Conservation (phyloP, 2,888 invertebrate species). For the Ichneumoninae sp. region DNA sequence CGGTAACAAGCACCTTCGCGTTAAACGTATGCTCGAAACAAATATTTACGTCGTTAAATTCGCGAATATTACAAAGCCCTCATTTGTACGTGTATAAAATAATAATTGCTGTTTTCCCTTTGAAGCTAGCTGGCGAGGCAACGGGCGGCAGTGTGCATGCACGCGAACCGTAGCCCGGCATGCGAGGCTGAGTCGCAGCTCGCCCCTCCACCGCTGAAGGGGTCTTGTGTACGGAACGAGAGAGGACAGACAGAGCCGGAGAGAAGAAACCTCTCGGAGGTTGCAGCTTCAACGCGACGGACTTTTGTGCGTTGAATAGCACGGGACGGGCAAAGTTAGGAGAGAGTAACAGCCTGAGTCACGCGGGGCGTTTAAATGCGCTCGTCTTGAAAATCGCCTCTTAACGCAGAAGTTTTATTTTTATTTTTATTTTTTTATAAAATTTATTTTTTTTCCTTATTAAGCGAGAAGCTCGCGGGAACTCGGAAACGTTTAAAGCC, state of each 20-base stretch:
- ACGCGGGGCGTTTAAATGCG: constrained; percentile 44
- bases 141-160: constrained; percentile 43
- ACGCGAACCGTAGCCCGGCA: constrained; percentile 31
- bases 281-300: constrained; percentile 47
- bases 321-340: constrained; percentile 26
- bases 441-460: constrained; percentile 36
- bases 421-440: constrained; percentile 6
- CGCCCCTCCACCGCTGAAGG: constrained; percentile 37
- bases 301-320: constrained; percentile 7
- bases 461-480: constrained; percentile 11
- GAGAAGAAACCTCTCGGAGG: constrained; percentile 45
- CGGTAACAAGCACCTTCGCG: not conserved
- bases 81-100: not conserved
- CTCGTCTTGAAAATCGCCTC: constrained; percentile 55
- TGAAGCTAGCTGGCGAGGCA: constrained; percentile 6
- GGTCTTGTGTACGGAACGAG: constrained; percentile 38
- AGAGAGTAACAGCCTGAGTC: constrained; percentile 10
- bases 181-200: constrained; percentile 56
- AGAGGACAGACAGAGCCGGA: constrained; percentile 19
- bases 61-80: constrained; percentile 18
- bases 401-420: not conserved
- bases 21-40: not conserved
- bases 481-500: constrained; percentile 34
- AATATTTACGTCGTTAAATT: constrained; percentile 8
- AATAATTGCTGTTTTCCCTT: constrained; percentile 25